Evolutionary conservation across 2,888 invertebrate genomes (phyloP).

Genomic region (Hetaerina titia): DNA sequence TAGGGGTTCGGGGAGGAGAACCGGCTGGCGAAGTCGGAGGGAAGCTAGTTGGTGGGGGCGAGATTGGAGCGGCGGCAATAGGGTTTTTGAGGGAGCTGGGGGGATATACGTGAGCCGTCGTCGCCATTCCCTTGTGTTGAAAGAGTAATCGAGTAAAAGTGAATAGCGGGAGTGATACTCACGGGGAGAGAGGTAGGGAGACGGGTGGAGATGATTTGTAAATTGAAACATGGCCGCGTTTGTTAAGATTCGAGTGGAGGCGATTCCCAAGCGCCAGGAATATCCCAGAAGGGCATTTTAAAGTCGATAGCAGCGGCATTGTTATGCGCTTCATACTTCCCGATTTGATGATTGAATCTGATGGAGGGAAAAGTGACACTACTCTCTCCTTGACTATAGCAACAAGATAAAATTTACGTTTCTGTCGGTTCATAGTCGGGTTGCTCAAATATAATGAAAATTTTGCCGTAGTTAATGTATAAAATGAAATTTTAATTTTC

Average conservation of each 20-base stretch:
- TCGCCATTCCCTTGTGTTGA: not conserved
- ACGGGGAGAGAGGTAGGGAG: not conserved
- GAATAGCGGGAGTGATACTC: not conserved
- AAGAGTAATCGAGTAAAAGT: constrained; percentile 39
- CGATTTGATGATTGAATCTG: not conserved
- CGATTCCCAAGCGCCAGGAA: not conserved
- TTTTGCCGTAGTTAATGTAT: too few species aligned
- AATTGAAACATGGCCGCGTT: constrained; percentile 23
- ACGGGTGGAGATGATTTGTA: not conserved
- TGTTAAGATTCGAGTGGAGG: not conserved
- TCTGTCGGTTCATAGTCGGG: too few species aligned
- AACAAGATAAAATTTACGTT: too few species aligned
- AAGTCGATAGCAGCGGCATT: not conserved
- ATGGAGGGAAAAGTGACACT: not conserved
- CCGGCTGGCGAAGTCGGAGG: not conserved
- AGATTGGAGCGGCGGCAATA: not conserved
- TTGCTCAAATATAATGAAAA: too few species aligned
- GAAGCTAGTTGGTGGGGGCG: not conserved
- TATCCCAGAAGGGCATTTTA: not conserved
- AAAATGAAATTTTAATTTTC: too few species aligned
- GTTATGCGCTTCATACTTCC: not conserved
- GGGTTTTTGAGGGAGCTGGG: not conserved
- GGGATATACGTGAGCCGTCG: not conserved
- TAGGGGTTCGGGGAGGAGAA: too few species aligned
- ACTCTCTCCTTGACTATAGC: too few species aligned